Evolutionary conservation across 2,797 vertebrate species (phyloP).

Genomic region (Buphagus erythrorhynchus): DNA sequence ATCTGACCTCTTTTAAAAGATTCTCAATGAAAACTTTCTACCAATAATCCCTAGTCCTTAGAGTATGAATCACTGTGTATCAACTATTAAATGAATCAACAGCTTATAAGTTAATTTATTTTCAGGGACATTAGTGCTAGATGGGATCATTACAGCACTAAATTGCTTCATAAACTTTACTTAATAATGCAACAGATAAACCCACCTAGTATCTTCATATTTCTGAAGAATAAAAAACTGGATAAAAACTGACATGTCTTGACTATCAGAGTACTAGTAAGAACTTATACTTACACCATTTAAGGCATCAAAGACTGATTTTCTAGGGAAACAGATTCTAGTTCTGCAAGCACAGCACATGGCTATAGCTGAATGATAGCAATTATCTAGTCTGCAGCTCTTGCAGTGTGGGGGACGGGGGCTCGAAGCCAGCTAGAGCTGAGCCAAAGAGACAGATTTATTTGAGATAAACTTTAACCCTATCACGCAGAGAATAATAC

Average conservation of each 20-base stretch:
- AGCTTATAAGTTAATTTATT: neutral
- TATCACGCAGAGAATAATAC: neutral
- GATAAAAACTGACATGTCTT: neutral
- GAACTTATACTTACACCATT: neutral
- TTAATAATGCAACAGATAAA: neutral
- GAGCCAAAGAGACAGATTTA: conserved; percentile 22
- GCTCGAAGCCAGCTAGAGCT: neutral
- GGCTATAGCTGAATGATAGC: neutral
- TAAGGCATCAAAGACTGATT: neutral
- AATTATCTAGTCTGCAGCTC: conserved; percentile 12
- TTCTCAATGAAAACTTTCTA: neutral
- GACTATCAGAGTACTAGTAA: neutral
- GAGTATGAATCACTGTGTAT: neutral
- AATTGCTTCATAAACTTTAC: neutral
- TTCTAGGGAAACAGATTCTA: conserved; percentile 8
- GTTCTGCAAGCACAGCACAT: neutral
- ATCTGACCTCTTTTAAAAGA: neutral
- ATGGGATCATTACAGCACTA: neutral
- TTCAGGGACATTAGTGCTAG: neutral
- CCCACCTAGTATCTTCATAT: neutral
- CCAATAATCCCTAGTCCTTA: neutral
- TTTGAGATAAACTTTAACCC: conserved; percentile 18
- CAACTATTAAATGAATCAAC: neutral
- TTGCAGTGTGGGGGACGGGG: neutral
- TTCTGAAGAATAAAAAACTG: neutral